Evolutionary conservation across 2,113 vertebrate species (phyloP), one percentile per base, ranked within the genome.

Genomic region (Laticauda laticaudata): DNA sequence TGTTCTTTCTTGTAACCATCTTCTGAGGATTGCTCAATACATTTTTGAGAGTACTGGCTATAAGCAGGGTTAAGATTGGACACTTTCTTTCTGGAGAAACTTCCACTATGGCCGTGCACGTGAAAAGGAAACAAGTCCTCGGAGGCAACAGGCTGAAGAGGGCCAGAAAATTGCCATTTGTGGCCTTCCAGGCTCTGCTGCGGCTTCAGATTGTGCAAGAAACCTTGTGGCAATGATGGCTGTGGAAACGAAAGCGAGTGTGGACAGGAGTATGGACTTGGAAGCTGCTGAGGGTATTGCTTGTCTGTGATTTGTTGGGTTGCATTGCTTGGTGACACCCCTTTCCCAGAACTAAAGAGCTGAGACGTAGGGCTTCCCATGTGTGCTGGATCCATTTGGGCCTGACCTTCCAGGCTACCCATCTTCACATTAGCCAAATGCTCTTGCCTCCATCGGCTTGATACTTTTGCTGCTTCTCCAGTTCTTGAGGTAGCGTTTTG

Each of bases 1-100:
- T 98, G 99, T 93, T 99, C 99, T 95, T 99, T 99, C 95, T 98
- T 99, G 94, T 99, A 98, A 97, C 98, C 97, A 94, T 99, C 99
- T 87, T 99, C 99, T 57, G 98, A 96, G 86, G 98, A 98, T 93
- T 99, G 98, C 93, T 99, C 99, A 10, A 98, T 94, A 95, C 98
- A 98, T 91, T 99, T 98, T 96, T 99, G 99, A 94, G 99, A 98
- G 96, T 99, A 99, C 94, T 99, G 98, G 97, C 98, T 98, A 64
- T 98, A 99, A 29, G 98, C 98, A 95, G 98, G 98, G 92, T 98
- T 98, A 97, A 99, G 97, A 97, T 98, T 98, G 75, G 98, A 98
- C 95, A 98, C 98, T 96, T 99, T 99, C 97, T 99, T 99, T 87
- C 98, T 98, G 85, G 98, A 98, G 95, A 98, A 99, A 85, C 97